Conservation (phyloP, 2,113 vertebrate species). For the Tragelaphus buxtoni region DNA sequence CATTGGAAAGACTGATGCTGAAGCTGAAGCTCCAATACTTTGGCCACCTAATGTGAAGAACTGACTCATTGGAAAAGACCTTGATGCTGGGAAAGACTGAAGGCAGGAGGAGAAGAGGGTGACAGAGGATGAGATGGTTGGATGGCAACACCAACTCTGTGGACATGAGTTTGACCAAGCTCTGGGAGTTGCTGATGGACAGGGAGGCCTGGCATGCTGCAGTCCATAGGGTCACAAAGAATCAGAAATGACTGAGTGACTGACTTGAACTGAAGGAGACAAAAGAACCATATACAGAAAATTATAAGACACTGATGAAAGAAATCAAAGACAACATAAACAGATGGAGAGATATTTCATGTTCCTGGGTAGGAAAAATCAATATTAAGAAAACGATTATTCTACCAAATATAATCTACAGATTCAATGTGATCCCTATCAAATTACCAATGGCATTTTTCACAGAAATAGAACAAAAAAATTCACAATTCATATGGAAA, state of each 20-base stretch:
- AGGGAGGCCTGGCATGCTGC: not conserved
- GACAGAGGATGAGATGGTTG: not conserved
- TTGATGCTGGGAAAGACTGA: not conserved
- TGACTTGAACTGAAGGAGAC: not conserved
- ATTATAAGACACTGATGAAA: not conserved
- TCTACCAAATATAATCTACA: not conserved
- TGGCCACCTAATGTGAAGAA: not conserved
- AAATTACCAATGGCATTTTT: not conserved
- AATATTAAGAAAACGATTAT: not conserved
- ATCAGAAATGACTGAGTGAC: accelerated
- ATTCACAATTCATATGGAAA: not conserved
- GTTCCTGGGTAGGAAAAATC: not conserved
- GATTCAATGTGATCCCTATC: not conserved
- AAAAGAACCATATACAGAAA: not conserved
- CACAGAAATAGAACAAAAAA: not conserved
- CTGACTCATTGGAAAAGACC: not conserved
- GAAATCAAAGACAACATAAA: not conserved
- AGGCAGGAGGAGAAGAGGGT: not conserved
- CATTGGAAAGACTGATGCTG: not conserved
- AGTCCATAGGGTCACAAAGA: not conserved
- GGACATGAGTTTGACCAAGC: not conserved
- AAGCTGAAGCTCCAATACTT: not conserved
- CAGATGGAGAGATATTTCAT: not conserved
- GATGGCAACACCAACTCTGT: not conserved
- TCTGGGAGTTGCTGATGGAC: not conserved